These are phyloP conservation scores for Entosphenus tridentatus DNA, from an alignment of 2,113 vertebrate genomes.

Conservation along the genomic window DNA sequence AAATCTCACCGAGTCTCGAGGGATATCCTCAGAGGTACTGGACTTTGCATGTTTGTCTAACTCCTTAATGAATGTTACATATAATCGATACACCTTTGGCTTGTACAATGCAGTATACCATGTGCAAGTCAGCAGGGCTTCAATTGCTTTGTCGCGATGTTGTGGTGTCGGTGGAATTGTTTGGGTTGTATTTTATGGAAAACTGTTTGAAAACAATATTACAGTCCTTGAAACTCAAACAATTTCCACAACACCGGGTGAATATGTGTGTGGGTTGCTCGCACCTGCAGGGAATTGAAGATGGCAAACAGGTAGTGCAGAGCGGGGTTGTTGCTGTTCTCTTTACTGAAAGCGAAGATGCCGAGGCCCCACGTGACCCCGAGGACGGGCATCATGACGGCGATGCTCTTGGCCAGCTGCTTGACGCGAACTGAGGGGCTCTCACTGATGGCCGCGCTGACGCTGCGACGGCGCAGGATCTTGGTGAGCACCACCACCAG, in stretches of 20 bases:
- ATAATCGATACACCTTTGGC: not conserved
- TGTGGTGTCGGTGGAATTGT: not conserved
- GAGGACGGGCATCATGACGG: conserved; percentile 45
- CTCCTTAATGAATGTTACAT: no score
- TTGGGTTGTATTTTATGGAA: not conserved
- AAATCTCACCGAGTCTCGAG: not conserved
- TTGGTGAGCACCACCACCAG: conserved; percentile 34
- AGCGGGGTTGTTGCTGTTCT: conserved; percentile 7
- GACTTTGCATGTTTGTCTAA: no score
- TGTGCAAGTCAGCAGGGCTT: not conserved
- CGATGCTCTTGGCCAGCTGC: conserved; percentile 36
- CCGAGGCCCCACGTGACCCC: conserved; percentile 61
- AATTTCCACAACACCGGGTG: not conserved
- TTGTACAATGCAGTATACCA: not conserved
- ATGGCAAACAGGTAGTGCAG: conserved; percentile 32
- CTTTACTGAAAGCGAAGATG: conserved; percentile 23
- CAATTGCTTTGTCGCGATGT: not conserved
- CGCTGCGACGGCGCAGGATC: conserved; percentile 27
- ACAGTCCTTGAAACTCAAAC: not conserved
- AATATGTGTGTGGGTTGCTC: conserved; percentile 5
- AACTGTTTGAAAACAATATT: not conserved
- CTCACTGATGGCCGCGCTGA: conserved; percentile 18
- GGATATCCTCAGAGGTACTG: not conserved
- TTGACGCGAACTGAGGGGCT: conserved; percentile 26
- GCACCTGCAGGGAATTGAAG: conserved; percentile 55